phyloP scores from a whole-genome alignment of 2,888 invertebrate species.

The Rhagonycha fulva region DNA sequence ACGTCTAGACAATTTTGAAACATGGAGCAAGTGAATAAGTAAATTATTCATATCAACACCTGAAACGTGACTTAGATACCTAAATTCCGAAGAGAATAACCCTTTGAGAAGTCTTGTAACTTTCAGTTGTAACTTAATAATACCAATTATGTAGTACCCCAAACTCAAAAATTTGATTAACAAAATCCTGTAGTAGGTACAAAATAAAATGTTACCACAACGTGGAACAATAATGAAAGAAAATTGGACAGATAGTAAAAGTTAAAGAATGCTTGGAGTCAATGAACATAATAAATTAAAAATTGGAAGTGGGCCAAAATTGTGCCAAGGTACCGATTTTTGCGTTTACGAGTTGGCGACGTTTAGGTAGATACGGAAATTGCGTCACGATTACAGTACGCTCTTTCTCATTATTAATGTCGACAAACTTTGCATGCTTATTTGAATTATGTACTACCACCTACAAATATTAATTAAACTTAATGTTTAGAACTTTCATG shows the following conservation, averaged over 20 bases:
- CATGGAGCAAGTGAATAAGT: neutral
- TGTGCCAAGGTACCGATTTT: neutral
- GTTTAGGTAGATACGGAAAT: slow-evolving; percentile 7
- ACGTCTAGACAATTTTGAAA: neutral
- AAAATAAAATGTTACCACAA: too few species aligned
- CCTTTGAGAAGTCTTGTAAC: neutral
- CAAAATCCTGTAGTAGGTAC: neutral
- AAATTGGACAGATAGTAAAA: neutral
- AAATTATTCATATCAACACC: neutral
- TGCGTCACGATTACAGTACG: slow-evolving; percentile 9
- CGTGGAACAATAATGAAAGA: neutral
- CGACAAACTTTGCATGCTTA: slow-evolving; percentile 11
- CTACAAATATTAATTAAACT: slow-evolving; percentile 13
- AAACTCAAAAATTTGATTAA: neutral
- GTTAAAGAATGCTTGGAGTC: neutral
- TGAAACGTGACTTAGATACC: neutral
- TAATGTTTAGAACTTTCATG: neutral
- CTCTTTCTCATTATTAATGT: slow-evolving; percentile 11
- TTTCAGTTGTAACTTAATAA: neutral
- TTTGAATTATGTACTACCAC: slow-evolving; percentile 14
- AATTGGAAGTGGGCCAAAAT: neutral
- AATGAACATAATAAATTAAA: neutral
- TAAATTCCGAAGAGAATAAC: neutral
- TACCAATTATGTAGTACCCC: neutral
- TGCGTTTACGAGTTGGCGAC: slow-evolving; percentile 13